Percentiles rank a stretch among this genome's conserved stretches.
Evolutionary conservation across 2,888 invertebrate species (phyloP).

Genomic region (Adela reaumurella): DNA sequence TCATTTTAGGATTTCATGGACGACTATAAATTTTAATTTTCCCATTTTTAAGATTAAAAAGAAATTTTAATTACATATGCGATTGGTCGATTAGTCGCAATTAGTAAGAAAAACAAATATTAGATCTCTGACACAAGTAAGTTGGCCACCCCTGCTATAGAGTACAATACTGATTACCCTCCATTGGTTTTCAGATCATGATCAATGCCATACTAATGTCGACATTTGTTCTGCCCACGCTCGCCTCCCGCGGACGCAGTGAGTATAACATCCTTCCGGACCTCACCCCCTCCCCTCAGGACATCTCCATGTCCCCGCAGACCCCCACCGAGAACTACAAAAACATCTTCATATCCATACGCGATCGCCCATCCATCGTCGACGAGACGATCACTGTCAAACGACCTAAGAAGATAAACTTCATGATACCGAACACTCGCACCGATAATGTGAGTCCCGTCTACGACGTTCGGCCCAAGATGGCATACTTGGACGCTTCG

Average conservation of each 20-base stretch:
- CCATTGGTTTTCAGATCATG: neutral
- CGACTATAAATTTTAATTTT: no score
- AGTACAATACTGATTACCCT: no score
- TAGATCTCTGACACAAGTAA: no score
- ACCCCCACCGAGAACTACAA: constrained; percentile 28
- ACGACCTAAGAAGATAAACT: constrained; percentile 31
- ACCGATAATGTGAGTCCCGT: constrained; percentile 36
- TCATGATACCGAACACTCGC: constrained; percentile 28
- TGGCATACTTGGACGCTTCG: constrained; percentile 39
- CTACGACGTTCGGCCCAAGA: constrained; percentile 31
- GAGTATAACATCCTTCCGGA: constrained; percentile 42
- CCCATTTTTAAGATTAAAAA: no score
- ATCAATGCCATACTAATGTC: neutral
- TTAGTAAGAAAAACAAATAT: no score
- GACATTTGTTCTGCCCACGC: constrained; percentile 18
- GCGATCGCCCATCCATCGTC: constrained; percentile 34
- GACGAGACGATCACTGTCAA: constrained; percentile 40
- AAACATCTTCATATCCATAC: constrained; percentile 40
- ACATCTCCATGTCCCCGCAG: constrained; percentile 46
- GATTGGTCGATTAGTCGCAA: no score
- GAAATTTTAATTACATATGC: no score
- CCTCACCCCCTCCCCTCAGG: constrained; percentile 40
- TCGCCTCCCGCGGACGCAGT: constrained; percentile 34
- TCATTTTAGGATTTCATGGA: no score
- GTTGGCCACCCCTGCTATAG: no score